Conservation (phyloP, 2,797 vertebrate genomes). For the Babyrousa celebensis region DNA sequence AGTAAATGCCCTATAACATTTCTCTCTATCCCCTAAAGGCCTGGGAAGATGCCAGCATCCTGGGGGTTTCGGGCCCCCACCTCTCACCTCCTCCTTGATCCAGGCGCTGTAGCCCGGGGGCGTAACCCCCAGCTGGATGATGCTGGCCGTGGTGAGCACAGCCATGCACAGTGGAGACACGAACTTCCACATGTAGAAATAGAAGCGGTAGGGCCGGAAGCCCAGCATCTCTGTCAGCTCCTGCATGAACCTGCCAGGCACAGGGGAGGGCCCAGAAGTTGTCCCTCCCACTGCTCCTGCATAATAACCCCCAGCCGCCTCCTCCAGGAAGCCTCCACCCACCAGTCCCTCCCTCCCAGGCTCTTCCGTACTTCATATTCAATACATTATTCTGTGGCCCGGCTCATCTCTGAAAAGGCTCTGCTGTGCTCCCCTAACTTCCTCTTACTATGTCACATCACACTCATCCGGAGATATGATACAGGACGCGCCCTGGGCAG, state of each 20-base stretch:
- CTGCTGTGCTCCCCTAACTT: not conserved
- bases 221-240: conserved; percentile 98
- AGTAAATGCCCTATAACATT: not conserved
- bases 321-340: not conserved
- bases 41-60: not conserved
- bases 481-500: not conserved
- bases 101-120: conserved; percentile 97
- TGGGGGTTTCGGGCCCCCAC: not conserved
- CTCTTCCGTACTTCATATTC: not conserved
- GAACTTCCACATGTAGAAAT: conserved; percentile 98
- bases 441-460: not conserved
- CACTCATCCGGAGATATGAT: not conserved
- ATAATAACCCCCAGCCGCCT: not conserved
- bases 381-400: not conserved
- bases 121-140: conserved; percentile 96
- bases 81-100: conserved; percentile 96
- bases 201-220: conserved; percentile 95
- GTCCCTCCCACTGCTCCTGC: rapidly evolving
- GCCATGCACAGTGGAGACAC: conserved; percentile 97
- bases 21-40: not conserved
- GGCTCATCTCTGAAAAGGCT: not conserved
- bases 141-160: conserved; percentile 94
- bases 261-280: not conserved
- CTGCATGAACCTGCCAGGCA: conserved; percentile 95
- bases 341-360: not conserved